Evolutionary conservation across 2,797 vertebrate genomes (phyloP), one percentile per base, ranked within the genome.

Genomic region (Scleropages formosus): DNA sequence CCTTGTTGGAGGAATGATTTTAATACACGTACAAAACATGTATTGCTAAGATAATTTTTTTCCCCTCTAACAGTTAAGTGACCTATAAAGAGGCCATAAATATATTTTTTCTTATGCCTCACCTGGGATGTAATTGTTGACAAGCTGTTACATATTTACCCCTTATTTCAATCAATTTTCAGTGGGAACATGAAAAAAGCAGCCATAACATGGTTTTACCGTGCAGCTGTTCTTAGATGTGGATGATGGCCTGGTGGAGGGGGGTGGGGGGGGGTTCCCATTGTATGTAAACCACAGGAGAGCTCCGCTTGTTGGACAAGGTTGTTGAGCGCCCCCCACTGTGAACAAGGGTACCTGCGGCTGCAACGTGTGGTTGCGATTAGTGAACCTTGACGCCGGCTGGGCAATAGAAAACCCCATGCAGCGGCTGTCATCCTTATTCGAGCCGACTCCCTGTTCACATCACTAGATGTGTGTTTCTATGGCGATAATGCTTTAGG

Each of bases 401-500:
- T 24, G 47, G 20, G 47, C 24, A 15, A 18, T n/a, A 69, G 44
- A 69, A 53, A 22, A 8, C 49, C 12, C 12, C 2, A 49, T 46
- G 51, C 20, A 53, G 67, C 24, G 16, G 16, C 20, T 12, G 67
- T 1, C 18, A n/a, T 11, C 47, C 49, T 51, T 20, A 24, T 27
- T 70, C 26, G 20, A 51, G 47, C 20, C 31, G 4, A 12, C 26
- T 18, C 67, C 13, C 46, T 0, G 24, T 18, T 70, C 47, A 4
- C 7, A 16, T 39, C 31, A 39, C 6, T 6, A 67, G 53, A 3
- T 18, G 18, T 56, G 53, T 56, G 18, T 70, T 53, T 70, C 47
- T 70, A 24, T 70, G 67, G 67, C 53, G 67, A 70, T 51, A 51
- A 70, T 70, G 67, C 47, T 22, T 56, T 20, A 70, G 67, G 70